Conservation (phyloP, 2,113 vertebrate genomes). For the Gymnocephalus cernua region DNA sequence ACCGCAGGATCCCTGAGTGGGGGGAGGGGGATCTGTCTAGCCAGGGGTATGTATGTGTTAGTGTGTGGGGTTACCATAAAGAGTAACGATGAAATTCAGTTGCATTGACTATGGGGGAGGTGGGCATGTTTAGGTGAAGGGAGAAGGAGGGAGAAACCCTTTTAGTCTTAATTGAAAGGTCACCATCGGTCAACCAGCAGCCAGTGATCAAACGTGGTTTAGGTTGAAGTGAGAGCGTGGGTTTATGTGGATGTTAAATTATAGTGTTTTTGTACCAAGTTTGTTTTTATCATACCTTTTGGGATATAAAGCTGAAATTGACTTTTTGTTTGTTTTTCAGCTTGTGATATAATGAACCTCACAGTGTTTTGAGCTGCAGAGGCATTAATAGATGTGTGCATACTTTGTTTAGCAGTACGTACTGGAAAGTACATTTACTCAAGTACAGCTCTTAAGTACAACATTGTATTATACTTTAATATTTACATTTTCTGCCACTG, state of each 20-base stretch:
- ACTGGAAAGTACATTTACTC: neutral
- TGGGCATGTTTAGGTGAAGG: constrained; percentile 44
- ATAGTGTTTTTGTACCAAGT: constrained; percentile 15
- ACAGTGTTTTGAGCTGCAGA: constrained; percentile 10
- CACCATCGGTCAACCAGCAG: constrained; percentile 53
- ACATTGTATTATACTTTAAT: neutral
- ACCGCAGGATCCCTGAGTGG: constrained; percentile 47
- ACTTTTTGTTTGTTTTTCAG: constrained; percentile 34
- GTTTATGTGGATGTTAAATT: constrained; percentile 39
- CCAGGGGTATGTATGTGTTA: constrained; percentile 55
- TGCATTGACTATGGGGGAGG: constrained; percentile 45
- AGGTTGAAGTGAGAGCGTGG: neutral
- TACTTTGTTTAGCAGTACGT: neutral
- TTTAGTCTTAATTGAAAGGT: constrained; percentile 72
- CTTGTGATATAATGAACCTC: neutral
- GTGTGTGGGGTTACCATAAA: constrained; percentile 58
- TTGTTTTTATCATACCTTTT: constrained; percentile 36
- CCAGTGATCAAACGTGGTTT: constrained; percentile 50
- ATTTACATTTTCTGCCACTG: neutral
- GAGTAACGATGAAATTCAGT: constrained; percentile 55
- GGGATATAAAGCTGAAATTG: constrained; percentile 12
- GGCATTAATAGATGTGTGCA: neutral
- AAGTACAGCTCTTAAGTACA: neutral
- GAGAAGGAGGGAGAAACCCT: constrained; percentile 28
- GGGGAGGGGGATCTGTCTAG: constrained; percentile 61